phyloP scores from a whole-genome alignment of 2,888 invertebrate species.

The Nomada lathburiana region DNA sequence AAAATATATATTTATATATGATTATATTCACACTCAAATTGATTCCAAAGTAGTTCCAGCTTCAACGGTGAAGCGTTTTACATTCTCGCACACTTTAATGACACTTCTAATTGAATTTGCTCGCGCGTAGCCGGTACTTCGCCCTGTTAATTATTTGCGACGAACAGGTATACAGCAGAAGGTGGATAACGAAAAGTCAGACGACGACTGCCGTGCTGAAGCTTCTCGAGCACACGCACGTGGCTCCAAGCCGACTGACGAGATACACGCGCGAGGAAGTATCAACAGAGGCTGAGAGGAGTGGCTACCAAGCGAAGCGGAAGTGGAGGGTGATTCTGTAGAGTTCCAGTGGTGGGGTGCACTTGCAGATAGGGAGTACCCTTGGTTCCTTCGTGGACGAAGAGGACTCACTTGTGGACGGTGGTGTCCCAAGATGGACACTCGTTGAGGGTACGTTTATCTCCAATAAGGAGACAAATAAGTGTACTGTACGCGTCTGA shows the following conservation, averaged over 20 bases:
- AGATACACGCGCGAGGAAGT: conserved; percentile 79
- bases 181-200: conserved; percentile 3
- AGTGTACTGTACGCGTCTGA: not conserved
- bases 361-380: conserved; percentile 44
- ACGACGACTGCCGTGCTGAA: conserved; percentile 49
- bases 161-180: conserved; percentile 5
- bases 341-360: conserved; percentile 61
- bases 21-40: not conserved
- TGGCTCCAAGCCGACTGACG: conserved; percentile 80
- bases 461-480: conserved; percentile 26
- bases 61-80: not conserved
- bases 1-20: not conserved
- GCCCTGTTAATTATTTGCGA: not conserved
- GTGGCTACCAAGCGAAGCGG: conserved; percentile 76
- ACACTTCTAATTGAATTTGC: not conserved
- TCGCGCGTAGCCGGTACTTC: not conserved
- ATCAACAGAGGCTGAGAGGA: conserved; percentile 75
- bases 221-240: conserved; percentile 79
- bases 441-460: not conserved
- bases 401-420: conserved; percentile 1
- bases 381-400: conserved; percentile 20
- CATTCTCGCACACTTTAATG: not conserved
- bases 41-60: not conserved
- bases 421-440: conserved; percentile 19
- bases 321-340: conserved; percentile 77